Base-by-base conservation (phyloP, 2,797 vertebrate genomes). In the Carduelis carduelis region DNA sequence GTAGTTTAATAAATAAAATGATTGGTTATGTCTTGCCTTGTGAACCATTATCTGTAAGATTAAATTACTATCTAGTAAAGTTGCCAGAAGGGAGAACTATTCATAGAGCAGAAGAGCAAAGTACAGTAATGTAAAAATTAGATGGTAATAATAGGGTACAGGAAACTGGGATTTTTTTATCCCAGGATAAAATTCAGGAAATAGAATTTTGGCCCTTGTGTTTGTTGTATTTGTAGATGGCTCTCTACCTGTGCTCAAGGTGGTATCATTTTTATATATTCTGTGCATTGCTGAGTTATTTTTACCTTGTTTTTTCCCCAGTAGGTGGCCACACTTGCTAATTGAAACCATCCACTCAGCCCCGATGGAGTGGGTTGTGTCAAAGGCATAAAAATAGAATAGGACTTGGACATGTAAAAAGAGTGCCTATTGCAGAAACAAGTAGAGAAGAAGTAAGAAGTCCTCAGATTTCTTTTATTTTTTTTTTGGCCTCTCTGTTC, bases 311-410 rank as follows among this genome's bases (percentile, higher is more conserved):
- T 39, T 90, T 84, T 71, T 18, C 56, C 53, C 92, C 92, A 71
- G 88, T n/a, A 95, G 90, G 61, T 93, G 93, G 93, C 96, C 55
- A 88, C 92, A 92, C 43, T 90, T 83, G 43, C 61, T 81, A 88
- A 86, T 14, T 76, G 50, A 90, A 96, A 64, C 22, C 65, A 81
- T 69, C 19, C 39, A 18, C 22, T 65, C 37, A 55, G 20, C 15
- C 19, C 12, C 0, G 0, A 64, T 9, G 19, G 41, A 72, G 23
- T 30, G 11, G 9, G 19, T 34, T 75, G 49, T 9, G 8, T 52
- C 24, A 83, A 91, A 90, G 21, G 16, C 13, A 80, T 30, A 41
- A 41, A 41, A 41, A 41, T 75, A 80, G 89, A 83, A 57, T 7
- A 88, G 23, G 21, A 56, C 30, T 15, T 81, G 57, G 17, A 20